phyloP scores from a whole-genome alignment of 2,113 vertebrate species.

The Otocyon megalotis region DNA sequence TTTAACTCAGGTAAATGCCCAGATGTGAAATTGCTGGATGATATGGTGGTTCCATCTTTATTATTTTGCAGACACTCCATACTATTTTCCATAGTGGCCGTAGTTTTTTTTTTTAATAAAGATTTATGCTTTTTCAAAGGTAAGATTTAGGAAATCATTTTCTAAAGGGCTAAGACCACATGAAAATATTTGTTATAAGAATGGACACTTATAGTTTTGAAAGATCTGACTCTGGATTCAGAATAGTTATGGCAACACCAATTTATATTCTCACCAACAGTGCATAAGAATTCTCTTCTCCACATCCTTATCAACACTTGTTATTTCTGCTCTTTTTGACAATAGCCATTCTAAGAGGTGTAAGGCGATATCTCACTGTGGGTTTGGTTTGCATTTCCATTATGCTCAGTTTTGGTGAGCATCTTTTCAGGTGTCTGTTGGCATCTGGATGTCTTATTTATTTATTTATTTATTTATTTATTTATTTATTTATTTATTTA shows the following conservation, averaged over 20 bases:
- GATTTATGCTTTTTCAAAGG: too few relatives aligned
- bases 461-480: too few relatives aligned
- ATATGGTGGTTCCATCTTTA: neutral
- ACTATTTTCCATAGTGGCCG: too few relatives aligned
- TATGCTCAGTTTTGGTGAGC: neutral
- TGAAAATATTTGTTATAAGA: neutral
- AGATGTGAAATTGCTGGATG: neutral
- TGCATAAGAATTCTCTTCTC: neutral
- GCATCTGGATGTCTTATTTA: neutral
- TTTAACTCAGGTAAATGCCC: neutral
- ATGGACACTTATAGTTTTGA: neutral
- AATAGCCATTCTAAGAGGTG: neutral
- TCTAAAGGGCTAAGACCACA: neutral
- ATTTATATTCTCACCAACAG: neutral
- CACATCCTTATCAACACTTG: neutral
- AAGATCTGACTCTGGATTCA: neutral
- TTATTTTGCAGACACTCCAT: neutral
- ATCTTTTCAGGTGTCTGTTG: neutral
- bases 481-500: too few relatives aligned
- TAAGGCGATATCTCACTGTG: neutral
- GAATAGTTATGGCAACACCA: neutral
- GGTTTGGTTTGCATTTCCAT: neutral
- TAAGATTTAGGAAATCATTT: neutral
- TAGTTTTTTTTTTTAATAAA: neutral
- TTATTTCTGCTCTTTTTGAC: neutral